A percentile compares a stretch with the other conserved stretches of the same genome.
These are phyloP conservation scores for Sula dactylatra DNA, from an alignment of 2,113 vertebrate genomes.

Conservation along the genomic window DNA sequence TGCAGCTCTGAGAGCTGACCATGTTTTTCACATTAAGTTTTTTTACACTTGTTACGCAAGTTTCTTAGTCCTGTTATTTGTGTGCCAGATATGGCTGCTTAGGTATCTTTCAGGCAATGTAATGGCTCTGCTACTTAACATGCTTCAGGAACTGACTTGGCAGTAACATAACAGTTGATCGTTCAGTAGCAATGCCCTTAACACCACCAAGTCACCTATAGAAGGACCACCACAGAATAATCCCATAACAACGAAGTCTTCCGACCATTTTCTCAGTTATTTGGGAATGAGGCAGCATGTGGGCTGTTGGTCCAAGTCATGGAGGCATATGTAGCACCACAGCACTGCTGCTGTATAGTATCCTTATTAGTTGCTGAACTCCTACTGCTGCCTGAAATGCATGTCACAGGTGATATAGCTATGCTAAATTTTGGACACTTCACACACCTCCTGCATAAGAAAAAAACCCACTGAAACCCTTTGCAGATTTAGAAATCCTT, in stretches of 20 bases:
- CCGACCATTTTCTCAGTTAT: not conserved
- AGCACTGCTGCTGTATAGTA: not conserved
- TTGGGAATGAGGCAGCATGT: not conserved
- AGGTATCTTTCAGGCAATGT: not conserved
- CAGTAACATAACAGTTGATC: not conserved
- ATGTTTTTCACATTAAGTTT: not conserved
- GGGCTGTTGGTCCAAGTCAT: not conserved
- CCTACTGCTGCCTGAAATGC: not conserved
- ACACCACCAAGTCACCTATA: not conserved
- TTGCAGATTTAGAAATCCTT: not conserved
- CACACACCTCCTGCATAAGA: not conserved
- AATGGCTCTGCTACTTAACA: not conserved
- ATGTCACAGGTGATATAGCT: accelerated
- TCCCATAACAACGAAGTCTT: not conserved
- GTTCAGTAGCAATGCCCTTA: not conserved
- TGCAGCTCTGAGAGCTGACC: not conserved
- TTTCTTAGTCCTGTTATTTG: not conserved
- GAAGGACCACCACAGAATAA: not conserved
- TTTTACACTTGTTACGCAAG: not conserved
- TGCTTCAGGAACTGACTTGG: not conserved
- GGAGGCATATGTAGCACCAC: not conserved
- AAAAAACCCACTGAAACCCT: not conserved
- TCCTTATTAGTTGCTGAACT: not conserved
- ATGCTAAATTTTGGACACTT: not conserved
- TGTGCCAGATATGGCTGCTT: not conserved